Percentiles rank a stretch among this genome's conserved stretches.
These are phyloP conservation scores for Pediacus dermestoides DNA, from an alignment of 2,888 invertebrate species.

Conservation along the genomic window DNA sequence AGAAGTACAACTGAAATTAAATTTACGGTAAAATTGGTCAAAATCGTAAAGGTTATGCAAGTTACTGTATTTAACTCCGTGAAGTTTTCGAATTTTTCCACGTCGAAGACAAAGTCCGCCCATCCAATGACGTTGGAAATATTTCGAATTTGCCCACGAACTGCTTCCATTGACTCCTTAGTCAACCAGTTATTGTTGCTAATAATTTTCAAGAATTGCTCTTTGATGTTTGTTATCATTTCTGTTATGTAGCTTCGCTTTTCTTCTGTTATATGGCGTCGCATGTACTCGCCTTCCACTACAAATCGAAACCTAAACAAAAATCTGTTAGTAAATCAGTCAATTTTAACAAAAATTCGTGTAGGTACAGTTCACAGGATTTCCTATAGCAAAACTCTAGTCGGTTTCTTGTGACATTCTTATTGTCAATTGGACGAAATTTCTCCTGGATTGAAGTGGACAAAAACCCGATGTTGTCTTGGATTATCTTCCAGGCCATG, in stretches of 20 bases:
- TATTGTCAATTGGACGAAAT: background rate
- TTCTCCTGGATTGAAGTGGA: conserved; percentile 23
- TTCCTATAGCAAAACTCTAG: conserved; percentile 27
- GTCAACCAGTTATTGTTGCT: conserved; percentile 27
- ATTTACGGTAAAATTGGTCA: conserved; percentile 2
- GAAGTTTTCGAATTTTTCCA: conserved; percentile 27
- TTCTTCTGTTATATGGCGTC: conserved; percentile 26
- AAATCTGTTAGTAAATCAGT: conserved; percentile 7
- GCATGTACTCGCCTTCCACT: conserved; percentile 34
- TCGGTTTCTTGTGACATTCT: conserved; percentile 14
- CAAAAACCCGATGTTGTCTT: conserved; percentile 29
- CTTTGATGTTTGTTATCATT: conserved; percentile 30
- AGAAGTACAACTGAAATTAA: conserved; percentile 21
- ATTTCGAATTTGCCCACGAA: conserved; percentile 19
- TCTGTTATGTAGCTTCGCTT: conserved; percentile 25
- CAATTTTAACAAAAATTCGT: too few relatives aligned
- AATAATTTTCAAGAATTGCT: conserved; percentile 24
- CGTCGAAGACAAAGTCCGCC: conserved; percentile 29
- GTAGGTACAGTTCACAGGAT: conserved; percentile 29
- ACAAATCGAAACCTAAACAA: conserved; percentile 32
- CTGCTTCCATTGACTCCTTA: too few relatives aligned
- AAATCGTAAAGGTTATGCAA: conserved; percentile 9
- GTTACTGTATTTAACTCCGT: conserved; percentile 31
- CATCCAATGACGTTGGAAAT: conserved; percentile 32
- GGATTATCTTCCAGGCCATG: conserved; percentile 34